A percentile compares a stretch with the other conserved stretches of the same genome.
These are phyloP conservation scores for Acleris emargana DNA, from an alignment of 2,888 invertebrate genomes.

Conservation along the genomic window DNA sequence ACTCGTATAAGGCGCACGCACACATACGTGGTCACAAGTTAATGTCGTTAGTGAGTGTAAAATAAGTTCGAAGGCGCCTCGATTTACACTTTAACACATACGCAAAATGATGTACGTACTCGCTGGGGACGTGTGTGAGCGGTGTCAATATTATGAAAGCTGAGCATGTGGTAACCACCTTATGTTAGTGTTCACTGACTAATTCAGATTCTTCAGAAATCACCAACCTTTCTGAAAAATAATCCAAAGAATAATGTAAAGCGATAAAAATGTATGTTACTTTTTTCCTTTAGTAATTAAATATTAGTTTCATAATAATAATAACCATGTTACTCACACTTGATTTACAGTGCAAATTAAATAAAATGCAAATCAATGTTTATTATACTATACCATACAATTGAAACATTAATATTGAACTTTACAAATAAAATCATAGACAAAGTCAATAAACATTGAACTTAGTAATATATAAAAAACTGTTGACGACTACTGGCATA, in stretches of 20 bases:
- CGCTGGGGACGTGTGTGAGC: conserved; percentile 45
- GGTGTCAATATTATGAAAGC: conserved; percentile 53
- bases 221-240: conserved; percentile 57
- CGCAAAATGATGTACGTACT: conserved; percentile 43
- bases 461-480: conserved; percentile 41
- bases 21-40: conserved; percentile 42
- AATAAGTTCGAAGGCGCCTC: conserved; percentile 53
- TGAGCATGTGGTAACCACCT: conserved; percentile 54
- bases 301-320: too few relatives aligned
- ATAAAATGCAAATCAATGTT: too few relatives aligned
- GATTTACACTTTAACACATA: conserved; percentile 60
- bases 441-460: too few relatives aligned
- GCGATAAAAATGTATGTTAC: not conserved
- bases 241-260: conserved; percentile 19
- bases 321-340: too few relatives aligned
- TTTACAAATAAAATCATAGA: too few relatives aligned
- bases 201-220: conserved; percentile 61
- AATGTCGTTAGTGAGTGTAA: conserved; percentile 44
- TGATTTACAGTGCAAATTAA: too few relatives aligned
- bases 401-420: too few relatives aligned
- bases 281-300: not conserved
- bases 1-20: conserved; percentile 37
- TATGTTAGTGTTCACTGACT: conserved; percentile 52
- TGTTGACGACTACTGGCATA: conserved; percentile 53
- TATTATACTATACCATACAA: too few relatives aligned